Conservation (phyloP, 1,140 invertebrate species). For the Brachionus manjavacas region DNA sequence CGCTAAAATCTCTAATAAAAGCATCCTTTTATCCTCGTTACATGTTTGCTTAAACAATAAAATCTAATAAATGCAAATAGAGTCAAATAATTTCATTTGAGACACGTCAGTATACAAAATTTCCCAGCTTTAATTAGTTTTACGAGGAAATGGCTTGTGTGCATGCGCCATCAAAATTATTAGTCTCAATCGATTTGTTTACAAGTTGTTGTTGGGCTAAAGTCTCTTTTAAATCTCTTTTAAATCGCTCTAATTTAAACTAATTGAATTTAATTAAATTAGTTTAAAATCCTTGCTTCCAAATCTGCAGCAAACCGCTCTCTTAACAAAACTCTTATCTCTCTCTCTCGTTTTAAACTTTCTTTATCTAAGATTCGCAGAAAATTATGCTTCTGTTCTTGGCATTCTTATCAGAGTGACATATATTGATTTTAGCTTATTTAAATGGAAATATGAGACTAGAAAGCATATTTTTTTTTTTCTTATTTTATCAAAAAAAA, state of each 20-base stretch:
- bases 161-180: neutral
- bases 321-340: neutral
- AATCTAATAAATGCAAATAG: neutral
- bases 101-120: neutral
- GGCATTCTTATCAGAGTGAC: slow-evolving; percentile 12
- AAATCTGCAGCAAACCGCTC: neutral
- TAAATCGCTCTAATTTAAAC: neutral
- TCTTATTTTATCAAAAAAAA: neutral
- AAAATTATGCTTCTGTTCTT: neutral
- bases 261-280: neutral
- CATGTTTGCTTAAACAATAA: slow-evolving; percentile 35
- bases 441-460: neutral
- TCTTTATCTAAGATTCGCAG: neutral
- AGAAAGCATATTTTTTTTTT: neutral
- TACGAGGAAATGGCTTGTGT: neutral
- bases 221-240: neutral
- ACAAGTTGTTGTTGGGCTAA: too few relatives aligned
- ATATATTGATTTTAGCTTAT: neutral
- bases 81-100: neutral
- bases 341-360: neutral
- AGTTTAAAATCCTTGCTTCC: neutral
- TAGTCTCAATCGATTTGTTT: neutral
- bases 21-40: neutral
- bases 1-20: neutral
- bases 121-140: neutral